Evolutionary conservation across 1,140 invertebrate species (phyloP), one percentile per base, ranked within the genome.

Genomic region (Goniozus legneri): DNA sequence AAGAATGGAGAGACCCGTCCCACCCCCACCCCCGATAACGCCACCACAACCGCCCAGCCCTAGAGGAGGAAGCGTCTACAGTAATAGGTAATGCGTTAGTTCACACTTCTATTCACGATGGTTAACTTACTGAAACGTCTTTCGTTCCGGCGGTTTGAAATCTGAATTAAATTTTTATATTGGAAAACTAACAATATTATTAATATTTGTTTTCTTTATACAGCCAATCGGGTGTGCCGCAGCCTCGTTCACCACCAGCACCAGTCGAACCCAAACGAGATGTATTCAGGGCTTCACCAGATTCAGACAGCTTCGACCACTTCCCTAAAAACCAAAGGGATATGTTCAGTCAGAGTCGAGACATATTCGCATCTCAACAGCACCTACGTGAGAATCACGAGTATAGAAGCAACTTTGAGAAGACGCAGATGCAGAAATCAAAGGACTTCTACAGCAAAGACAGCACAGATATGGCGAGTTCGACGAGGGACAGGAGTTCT

Each of bases 211-310:
- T 21, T 54, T 37, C n/a, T n/a, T n/a, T n/a, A n/a, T n/a, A 39
- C 43, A 77, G 71, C 50, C 74, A 75, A 71, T 71, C 69, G 38
- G 67, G 66, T 56, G 66, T 71, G 47, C 67, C 71, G 4, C 73
- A 78, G 44, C 76, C 77, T 4, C 71, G 78, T 44, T 84, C 49
- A 71, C 85, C 56, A 56, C 87, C 78, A 54, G 82, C 78, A 0
- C 88, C 89, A 15, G 82, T 90, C 10, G 88, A 91, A 60, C 82
- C 80, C 0, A 79, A 82, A 52, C 75, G 83, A 2, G 83, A 83
- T 39, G 79, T 79, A 1, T 85, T 84, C 61, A 75, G 83, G 21
- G 79, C 80, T 10, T 85, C 84, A 32, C 85, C 84, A 67, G 84
- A 83, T 35, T 82, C 80, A 0, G 80, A 84, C 24, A 70, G 77